Conservation (phyloP, 1,140 invertebrate species). For the Lucilia cuprina region DNA sequence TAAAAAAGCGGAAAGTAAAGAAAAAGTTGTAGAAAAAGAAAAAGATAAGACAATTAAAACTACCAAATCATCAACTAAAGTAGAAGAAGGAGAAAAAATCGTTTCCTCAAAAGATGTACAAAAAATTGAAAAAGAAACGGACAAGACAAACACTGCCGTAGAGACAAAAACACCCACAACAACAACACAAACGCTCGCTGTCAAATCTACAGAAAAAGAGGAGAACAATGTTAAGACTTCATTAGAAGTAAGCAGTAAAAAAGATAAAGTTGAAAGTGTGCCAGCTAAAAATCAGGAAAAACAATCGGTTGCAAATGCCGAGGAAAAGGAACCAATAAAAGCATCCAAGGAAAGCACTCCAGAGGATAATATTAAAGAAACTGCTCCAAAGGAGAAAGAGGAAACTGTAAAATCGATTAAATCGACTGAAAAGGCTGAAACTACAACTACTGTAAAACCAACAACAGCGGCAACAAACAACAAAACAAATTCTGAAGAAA, state of each 20-base stretch:
- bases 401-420: not conserved
- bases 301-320: not conserved
- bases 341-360: not conserved
- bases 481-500: not conserved
- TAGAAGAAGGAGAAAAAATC: not conserved
- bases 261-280: not conserved
- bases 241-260: not conserved
- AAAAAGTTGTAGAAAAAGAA: not conserved
- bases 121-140: not conserved
- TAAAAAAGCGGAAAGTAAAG: not conserved
- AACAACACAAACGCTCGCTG: not conserved
- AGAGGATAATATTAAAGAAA: not conserved
- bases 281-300: not conserved
- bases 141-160: not conserved
- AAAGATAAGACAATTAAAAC: not conserved
- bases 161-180: not conserved
- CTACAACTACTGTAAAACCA: slow-evolving; percentile 26
- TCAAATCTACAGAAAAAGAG: not conserved
- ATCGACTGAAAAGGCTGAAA: slow-evolving; percentile 1
- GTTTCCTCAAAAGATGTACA: not conserved
- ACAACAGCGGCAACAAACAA: not conserved
- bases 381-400: not conserved
- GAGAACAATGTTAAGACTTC: not conserved
- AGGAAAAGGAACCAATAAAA: not conserved
- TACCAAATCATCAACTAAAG: not conserved